Conservation (phyloP, 2,888 invertebrate genomes). For the Thera britannica region DNA sequence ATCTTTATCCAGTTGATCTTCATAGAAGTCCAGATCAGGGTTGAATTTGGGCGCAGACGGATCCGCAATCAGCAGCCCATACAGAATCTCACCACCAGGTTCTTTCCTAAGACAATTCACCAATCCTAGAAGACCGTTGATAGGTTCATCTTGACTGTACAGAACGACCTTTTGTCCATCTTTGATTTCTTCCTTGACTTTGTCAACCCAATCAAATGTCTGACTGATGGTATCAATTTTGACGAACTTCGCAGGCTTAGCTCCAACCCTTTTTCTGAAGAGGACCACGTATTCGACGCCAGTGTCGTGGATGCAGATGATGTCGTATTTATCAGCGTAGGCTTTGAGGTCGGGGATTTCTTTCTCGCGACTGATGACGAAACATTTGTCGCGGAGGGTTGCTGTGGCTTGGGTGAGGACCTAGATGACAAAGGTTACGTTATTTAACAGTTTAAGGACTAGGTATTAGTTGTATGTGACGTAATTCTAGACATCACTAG, state of each 20-base stretch:
- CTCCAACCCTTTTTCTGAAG: slow-evolving; percentile 76
- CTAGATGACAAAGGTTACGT: slow-evolving; percentile 46
- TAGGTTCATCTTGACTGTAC: slow-evolving; percentile 87
- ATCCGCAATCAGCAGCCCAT: slow-evolving; percentile 87
- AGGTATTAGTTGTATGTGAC: no score
- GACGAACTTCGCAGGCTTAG: slow-evolving; percentile 76
- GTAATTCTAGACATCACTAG: no score
- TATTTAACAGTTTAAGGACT: no score
- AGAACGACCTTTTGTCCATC: slow-evolving; percentile 85
- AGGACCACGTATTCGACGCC: slow-evolving; percentile 82
- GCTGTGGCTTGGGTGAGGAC: slow-evolving; percentile 73
- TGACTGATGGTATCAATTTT: slow-evolving; percentile 69
- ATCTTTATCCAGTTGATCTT: slow-evolving; percentile 88
- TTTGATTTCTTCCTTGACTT: slow-evolving; percentile 71
- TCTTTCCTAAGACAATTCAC: slow-evolving; percentile 94
- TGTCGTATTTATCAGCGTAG: slow-evolving; percentile 72
- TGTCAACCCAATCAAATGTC: slow-evolving; percentile 82
- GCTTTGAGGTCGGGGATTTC: slow-evolving; percentile 73
- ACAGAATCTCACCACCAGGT: slow-evolving; percentile 87
- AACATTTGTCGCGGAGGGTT: slow-evolving; percentile 85
- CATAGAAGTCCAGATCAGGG: slow-evolving; percentile 86
- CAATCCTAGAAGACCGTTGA: slow-evolving; percentile 94
- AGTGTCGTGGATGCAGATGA: slow-evolving; percentile 77
- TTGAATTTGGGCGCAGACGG: slow-evolving; percentile 87
- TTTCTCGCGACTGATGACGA: slow-evolving; percentile 85